Evolutionary conservation across 2,888 invertebrate genomes (phyloP).

Genomic region (Phortica okadai): DNA sequence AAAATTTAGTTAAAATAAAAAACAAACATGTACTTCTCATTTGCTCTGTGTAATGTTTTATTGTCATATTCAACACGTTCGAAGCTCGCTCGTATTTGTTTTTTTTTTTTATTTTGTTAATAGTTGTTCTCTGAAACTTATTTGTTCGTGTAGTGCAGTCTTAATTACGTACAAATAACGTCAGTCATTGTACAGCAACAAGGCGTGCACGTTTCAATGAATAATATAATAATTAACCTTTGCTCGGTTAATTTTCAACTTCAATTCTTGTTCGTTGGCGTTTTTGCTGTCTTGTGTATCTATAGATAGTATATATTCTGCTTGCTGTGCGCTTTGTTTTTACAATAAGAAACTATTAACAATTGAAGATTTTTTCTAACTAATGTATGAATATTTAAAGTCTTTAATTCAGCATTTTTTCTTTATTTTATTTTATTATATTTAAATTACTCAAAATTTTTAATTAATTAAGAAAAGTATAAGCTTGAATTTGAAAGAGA

Average conservation of each 20-base stretch:
- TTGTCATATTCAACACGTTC: background rate
- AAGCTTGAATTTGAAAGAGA: no score
- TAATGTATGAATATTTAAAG: no score
- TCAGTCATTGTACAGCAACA: background rate
- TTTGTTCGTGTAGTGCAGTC: background rate
- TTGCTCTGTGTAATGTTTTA: background rate
- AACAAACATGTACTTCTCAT: background rate
- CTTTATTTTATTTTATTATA: background rate
- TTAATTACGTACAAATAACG: background rate
- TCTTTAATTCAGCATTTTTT: background rate
- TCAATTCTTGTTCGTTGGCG: slow-evolving; percentile 4
- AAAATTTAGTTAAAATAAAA: background rate
- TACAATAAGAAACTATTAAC: no score
- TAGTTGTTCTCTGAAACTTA: background rate
- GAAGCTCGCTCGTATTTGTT: background rate
- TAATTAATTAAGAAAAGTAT: no score
- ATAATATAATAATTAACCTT: slow-evolving; percentile 11
- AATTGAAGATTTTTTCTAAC: no score
- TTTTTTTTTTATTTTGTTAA: background rate
- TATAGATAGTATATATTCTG: background rate
- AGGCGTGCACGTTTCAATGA: background rate
- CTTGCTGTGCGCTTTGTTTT: no score
- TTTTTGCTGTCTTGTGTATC: slow-evolving; percentile 34
- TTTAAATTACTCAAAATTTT: no score
- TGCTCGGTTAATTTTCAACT: slow-evolving; percentile 8